A percentile compares a stretch with the other conserved stretches of the same genome.
phyloP scores from a whole-genome alignment of 2,797 vertebrate genomes.

The Fistularia commersonii region DNA sequence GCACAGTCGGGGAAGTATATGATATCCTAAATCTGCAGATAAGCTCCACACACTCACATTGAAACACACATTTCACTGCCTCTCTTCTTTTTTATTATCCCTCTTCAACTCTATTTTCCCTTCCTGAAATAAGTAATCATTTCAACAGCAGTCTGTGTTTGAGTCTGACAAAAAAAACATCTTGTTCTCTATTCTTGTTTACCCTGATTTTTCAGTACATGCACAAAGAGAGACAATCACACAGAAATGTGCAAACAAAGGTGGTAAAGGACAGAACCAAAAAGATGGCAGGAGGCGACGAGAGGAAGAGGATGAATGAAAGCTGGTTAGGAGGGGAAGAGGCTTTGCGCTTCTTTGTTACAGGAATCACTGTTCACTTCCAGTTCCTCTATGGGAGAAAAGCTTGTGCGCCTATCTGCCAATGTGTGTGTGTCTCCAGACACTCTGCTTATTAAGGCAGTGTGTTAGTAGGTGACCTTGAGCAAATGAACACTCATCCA shows the following conservation, averaged over 20 bases:
- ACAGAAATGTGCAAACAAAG: constrained; percentile 31
- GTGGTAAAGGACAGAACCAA: neutral
- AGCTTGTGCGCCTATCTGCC: constrained; percentile 14
- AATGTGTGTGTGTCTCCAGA: constrained; percentile 17
- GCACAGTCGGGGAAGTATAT: constrained; percentile 6
- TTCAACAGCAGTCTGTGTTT: constrained; percentile 13
- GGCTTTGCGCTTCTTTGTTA: constrained; percentile 47
- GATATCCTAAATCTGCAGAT: constrained; percentile 7
- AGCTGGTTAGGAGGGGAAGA: neutral
- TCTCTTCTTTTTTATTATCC: neutral
- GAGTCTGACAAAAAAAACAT: constrained; percentile 5
- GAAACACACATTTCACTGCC: neutral
- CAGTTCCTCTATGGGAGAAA: constrained; percentile 35
- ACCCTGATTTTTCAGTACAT: constrained; percentile 19
- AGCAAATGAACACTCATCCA: constrained; percentile 34
- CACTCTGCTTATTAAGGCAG: constrained; percentile 50
- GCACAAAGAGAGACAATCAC: constrained; percentile 7
- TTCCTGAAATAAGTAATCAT: constrained; percentile 6
- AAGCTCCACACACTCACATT: neutral
- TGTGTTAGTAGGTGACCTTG: constrained; percentile 64
- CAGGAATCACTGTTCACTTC: constrained; percentile 30
- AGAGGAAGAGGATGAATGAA: constrained; percentile 1
- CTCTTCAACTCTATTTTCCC: neutral
- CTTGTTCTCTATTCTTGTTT: constrained; percentile 28
- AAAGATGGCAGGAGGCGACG: constrained; percentile 1